Base-by-base conservation (phyloP, 2,797 vertebrate species). In the Erpetoichthys calabaricus region DNA sequence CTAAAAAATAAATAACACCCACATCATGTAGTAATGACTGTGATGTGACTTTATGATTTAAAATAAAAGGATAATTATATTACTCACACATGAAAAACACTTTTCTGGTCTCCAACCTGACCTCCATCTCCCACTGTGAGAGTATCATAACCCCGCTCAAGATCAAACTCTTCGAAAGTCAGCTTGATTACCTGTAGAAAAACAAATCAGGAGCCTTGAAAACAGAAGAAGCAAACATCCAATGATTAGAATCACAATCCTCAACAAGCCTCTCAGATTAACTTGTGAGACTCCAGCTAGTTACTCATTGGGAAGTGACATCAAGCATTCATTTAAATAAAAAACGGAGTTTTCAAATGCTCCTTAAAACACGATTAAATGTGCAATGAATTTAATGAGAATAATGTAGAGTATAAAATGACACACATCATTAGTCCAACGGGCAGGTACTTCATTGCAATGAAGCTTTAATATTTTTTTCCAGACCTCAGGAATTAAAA, bases 81-180 rank as follows among this genome's bases (percentile, higher is more conserved):
- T 44, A 91, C 96, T 97, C 84, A 99, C 96, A 98, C 86, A 9
- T 99, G 96, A 57, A 98, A 94, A 67, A 99, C 82, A 0, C 90
- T 92, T 77, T 97, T 98, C 86, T 95, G 94, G 71, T 99, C 96
- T 46, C 91, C 95, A 5, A 93, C 89, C 71, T 91, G 79, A 42
- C 91, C 86, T 6, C 95, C 91, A 0, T 99, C 95, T 61, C 95
- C 95, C 10, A 99, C 90, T 0, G 92, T 97, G 67, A 99, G 79
- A 0, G 94, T 97, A 80, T 99, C 95, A 7, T 99, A 99, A 65
- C 94, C 94, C 62, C 94, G 84, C 70, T 99, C 95, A 76, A 99
- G 81, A 75, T 97, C 95, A 69, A 99, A 98, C 63, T 97, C 94
- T 79, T 97, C 94, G 72, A 99, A 98, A 65, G 86, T 95, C 61